Percentiles rank a stretch among this genome's conserved stretches.
Evolutionary conservation across 2,888 invertebrate species (phyloP).

Genomic region (Drosophila aldrichi): DNA sequence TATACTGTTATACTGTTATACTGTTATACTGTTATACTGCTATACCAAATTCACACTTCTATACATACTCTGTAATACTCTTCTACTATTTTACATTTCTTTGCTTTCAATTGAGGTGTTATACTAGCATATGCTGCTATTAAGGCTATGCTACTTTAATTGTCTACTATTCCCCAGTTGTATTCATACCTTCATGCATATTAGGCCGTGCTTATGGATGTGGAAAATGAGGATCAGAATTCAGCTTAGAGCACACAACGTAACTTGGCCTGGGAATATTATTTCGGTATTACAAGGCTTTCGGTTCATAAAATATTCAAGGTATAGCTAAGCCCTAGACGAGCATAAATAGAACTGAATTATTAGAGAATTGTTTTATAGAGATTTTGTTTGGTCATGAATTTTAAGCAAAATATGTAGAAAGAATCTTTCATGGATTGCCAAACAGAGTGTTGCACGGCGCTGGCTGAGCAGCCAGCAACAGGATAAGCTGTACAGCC

Average conservation of each 20-base stretch:
- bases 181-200: neutral
- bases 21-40: neutral
- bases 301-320: neutral
- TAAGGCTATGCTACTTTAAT: neutral
- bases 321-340: slow-evolving; percentile 1
- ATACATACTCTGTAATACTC: neutral
- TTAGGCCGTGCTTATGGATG: neutral
- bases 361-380: slow-evolving; percentile 19
- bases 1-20: neutral
- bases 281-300: neutral
- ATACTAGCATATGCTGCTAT: neutral
- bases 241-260: neutral
- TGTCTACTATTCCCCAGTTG: neutral
- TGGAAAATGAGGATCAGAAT: neutral
- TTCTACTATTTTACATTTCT: neutral
- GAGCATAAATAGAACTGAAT: slow-evolving; percentile 12
- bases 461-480: slow-evolving; percentile 27
- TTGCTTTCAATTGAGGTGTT: too few relatives aligned
- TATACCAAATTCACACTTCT: neutral
- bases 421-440: slow-evolving; percentile 11
- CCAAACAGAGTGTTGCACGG: slow-evolving; percentile 9
- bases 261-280: neutral
- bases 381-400: slow-evolving; percentile 29
- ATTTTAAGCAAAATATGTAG: slow-evolving; percentile 31
- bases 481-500: slow-evolving; percentile 43